Base-by-base conservation (phyloP, 2,888 invertebrate species). In the Phlogophora meticulosa region DNA sequence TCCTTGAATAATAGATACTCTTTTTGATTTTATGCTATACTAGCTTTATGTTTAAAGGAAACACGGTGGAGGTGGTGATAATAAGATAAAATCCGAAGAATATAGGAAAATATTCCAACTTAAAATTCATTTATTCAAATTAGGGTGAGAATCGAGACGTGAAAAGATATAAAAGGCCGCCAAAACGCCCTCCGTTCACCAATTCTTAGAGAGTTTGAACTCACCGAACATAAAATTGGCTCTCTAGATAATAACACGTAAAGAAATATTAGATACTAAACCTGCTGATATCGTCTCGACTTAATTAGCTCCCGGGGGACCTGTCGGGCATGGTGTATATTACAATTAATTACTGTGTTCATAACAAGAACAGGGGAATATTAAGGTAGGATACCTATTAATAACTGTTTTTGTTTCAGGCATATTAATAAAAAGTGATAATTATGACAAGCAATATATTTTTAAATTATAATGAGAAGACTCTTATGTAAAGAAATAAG, bases 361-460 rank as follows among this genome's bases (percentile, higher is more conserved):
- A 9, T 11, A 42, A 34, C 22, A 53, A 62, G 4, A 61, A 22
- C 9, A 45, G 1, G 4, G 24, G 5, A 34, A 20, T 61, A 34
- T 38, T 28, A 28, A 40, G 32, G n/a, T n/a, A n/a, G n/a, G n/a
- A n/a, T n/a, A n/a, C n/a, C n/a, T n/a, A n/a, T n/a, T 22, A 20
- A 11, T 24, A 43, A 20, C 72, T 81, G 42, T 76, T 81, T 82
- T 71, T 76, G 80, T 90, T 90, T 62, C 89, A 91, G 91, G 70
- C 80, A 79, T 81, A 85, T 71, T 67, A 70, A 70, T 77, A 70
- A 81, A 81, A 88, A 88, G 90, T 91, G 90, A 94, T 93, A 93
- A 94, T 91, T 90, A 95, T 95, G 95, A 93, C 89, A 94, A 95
- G 94, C 94, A 94, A 95, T 94, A 94, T 88, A 90, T 86, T 87